Evolutionary conservation across 2,888 invertebrate genomes (phyloP).

Genomic region (Habroteleia sp.): DNA sequence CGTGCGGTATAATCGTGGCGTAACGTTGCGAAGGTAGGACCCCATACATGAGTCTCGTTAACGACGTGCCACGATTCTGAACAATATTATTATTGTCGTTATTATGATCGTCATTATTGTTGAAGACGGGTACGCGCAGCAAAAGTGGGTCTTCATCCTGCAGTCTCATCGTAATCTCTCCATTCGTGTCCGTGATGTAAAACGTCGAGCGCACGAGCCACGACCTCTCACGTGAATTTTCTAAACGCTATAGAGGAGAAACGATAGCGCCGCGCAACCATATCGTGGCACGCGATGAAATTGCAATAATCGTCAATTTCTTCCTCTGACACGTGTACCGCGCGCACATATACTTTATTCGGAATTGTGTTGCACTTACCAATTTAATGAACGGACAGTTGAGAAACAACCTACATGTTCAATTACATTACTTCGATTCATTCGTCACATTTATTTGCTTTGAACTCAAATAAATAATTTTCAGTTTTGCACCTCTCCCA

Average conservation of each 20-base stretch:
- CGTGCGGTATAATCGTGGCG: conserved; percentile 1
- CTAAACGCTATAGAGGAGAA: conserved; percentile 58
- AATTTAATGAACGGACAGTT: conserved; percentile 53
- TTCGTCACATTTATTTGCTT: conserved; percentile 32
- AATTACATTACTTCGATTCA: conserved; percentile 20
- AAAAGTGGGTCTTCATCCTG: conserved; percentile 57
- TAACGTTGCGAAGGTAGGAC: conserved; percentile 42
- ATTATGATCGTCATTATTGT: conserved; percentile 54
- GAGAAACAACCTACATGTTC: conserved; percentile 37
- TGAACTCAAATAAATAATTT: too few species aligned
- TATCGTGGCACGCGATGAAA: conserved; percentile 62
- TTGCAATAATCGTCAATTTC: conserved; percentile 63
- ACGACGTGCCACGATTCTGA: conserved; percentile 44
- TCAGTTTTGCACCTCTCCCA: too few species aligned
- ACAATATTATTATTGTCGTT: conserved; percentile 59
- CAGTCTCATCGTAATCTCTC: conserved; percentile 57
- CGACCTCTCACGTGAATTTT: conserved; percentile 63
- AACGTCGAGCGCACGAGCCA: conserved; percentile 53
- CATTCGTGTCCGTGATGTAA: conserved; percentile 54
- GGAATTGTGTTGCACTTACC: conserved; percentile 56
- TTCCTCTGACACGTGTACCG: conserved; percentile 50
- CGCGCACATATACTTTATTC: conserved; percentile 38
- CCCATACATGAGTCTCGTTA: conserved; percentile 43
- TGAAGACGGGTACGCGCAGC: conserved; percentile 37
- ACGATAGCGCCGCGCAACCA: conserved; percentile 51